Conservation (phyloP, 35 echinoderm and acorn worm species). For the Anneissia japonica region DNA sequence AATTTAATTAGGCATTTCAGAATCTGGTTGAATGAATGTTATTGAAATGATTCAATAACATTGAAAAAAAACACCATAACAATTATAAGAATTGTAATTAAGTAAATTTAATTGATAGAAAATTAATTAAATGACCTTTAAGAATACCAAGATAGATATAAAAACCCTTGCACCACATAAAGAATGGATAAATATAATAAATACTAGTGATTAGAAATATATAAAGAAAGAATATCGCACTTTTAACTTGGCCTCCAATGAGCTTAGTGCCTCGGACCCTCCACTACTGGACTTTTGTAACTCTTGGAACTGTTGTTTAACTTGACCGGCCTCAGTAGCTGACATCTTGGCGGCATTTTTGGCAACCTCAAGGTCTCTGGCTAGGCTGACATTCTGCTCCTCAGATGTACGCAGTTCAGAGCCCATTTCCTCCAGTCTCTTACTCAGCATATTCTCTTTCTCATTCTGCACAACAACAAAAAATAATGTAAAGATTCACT, state of each 20-base stretch:
- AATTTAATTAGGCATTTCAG: no score
- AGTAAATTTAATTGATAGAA: no score
- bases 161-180: no score
- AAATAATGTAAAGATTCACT: not conserved
- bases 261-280: constrained; percentile 16
- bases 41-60: no score
- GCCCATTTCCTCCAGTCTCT: constrained; percentile 68
- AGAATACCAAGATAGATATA: no score
- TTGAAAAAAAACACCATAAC: no score
- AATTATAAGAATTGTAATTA: no score
- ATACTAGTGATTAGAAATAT: not conserved
- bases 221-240: constrained; percentile 1
- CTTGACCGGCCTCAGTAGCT: constrained; percentile 32
- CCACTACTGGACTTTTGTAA: constrained; percentile 46
- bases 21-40: no score
- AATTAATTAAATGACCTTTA: no score
- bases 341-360: not conserved
- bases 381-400: constrained; percentile 30
- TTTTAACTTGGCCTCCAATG: constrained; percentile 72
- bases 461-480: constrained; percentile 35
- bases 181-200: not conserved
- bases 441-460: constrained; percentile 60
- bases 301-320: constrained; percentile 50
- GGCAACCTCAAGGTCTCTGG: constrained; percentile 41
- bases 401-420: constrained; percentile 73